Base-by-base conservation (phyloP, 1,140 invertebrate genomes). In the Listronotus bonariensis region DNA sequence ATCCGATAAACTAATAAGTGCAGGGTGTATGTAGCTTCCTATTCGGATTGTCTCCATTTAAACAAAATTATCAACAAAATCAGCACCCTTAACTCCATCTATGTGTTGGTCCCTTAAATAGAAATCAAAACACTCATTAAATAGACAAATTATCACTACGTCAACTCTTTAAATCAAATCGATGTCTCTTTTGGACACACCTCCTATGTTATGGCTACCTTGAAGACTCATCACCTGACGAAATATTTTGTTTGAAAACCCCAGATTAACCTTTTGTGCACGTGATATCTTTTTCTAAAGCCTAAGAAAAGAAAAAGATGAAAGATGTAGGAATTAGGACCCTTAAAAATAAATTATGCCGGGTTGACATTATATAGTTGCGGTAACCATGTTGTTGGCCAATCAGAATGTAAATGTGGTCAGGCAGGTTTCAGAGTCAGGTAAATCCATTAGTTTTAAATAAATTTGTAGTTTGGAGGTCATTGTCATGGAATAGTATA, bases 141-240 rank as follows among this genome's bases (percentile, higher is more conserved):
- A 49, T 6, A 18, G 6, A 12, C 12, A 12, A 49, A 20, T 49
- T 20, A 49, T 18, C 3, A 6, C 11, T 11, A 7, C 6, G n/a
- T 20, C 10, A 0, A 14, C 6, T 9, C n/a, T 10, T 54, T 15
- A 32, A 54, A 54, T 32, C 32, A 8, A 38, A 8, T 7, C 15
- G 15, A 10, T 18, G 52, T 36, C 32, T 12, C 6, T 40, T 20
- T 36, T 0, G 18, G 52, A 15, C 34, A 54, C 52, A 54, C 52
- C 52, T 54, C 38, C 32, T 32, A 38, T 4, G 52, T 17, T 31
- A 54, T 54, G 52, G 52, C 52, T 15, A 54, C 52, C 52, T 54
- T 38, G 7, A 38, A 14, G 2, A 17, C 42, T 36, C 11, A 9
- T 36, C 34, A 36, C 8, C 11, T 36, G 3, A 36, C 8, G 8